A percentile compares a stretch with the other conserved stretches of the same genome.
These are phyloP conservation scores for Felis chaus DNA, from an alignment of 2,113 vertebrate genomes.

Conservation along the genomic window DNA sequence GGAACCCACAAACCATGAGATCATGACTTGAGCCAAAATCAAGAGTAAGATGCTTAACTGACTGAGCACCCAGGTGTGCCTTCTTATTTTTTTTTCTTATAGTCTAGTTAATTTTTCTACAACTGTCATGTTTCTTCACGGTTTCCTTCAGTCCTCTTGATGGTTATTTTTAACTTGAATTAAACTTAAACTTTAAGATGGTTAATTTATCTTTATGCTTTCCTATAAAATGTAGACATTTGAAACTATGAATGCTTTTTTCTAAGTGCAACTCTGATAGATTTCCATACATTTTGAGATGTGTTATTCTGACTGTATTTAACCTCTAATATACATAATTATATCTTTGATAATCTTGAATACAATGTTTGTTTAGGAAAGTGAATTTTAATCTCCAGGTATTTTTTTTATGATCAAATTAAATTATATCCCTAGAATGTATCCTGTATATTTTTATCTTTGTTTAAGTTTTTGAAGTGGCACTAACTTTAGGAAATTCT, in stretches of 20 bases:
- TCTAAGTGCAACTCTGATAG: neutral
- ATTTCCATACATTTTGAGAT: neutral
- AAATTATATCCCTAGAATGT: neutral
- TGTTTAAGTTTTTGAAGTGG: neutral
- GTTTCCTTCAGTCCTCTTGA: neutral
- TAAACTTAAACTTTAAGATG: neutral
- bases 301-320: neutral
- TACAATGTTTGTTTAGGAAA: neutral
- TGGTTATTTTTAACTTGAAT: neutral
- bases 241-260: neutral
- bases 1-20: no score
- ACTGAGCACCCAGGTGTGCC: no score
- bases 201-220: neutral
- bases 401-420: neutral
- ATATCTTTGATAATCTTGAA: neutral
- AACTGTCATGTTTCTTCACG: neutral
- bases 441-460: neutral
- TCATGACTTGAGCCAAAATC: no score
- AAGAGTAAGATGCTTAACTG: no score
- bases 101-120: neutral
- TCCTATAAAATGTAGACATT: neutral
- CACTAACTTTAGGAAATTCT: neutral
- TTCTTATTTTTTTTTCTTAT: neutral
- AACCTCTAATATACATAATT: neutral
- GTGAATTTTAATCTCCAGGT: neutral